Conservation (phyloP, 1,140 invertebrate species). For the Muscidifurax raptorellus region DNA sequence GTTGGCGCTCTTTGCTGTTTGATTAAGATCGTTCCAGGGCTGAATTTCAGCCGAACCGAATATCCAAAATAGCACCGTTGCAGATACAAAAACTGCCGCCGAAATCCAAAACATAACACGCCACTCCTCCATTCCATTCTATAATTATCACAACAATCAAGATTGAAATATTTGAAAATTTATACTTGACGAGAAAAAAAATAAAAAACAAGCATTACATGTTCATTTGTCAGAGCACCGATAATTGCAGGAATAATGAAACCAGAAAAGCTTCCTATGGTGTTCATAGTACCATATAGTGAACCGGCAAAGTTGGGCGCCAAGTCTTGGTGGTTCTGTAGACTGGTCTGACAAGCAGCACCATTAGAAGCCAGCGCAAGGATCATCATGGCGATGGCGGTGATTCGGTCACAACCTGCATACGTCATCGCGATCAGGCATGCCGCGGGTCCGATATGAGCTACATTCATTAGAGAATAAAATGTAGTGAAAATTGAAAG, state of each 20-base stretch:
- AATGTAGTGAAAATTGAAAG: background rate
- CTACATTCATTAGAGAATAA: conserved; percentile 64
- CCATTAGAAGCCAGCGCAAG: conserved; percentile 88
- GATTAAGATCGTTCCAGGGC: conserved; percentile 78
- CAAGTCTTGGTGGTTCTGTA: conserved; percentile 90
- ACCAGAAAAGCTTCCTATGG: conserved; percentile 83
- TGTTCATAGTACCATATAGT: conserved; percentile 85
- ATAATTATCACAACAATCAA: conserved; percentile 29
- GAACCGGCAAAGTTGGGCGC: conserved; percentile 88
- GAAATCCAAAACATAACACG: conserved; percentile 86
- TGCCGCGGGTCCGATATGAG: conserved; percentile 83
- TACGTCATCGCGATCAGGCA: conserved; percentile 81
- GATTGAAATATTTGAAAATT: background rate
- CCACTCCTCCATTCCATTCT: conserved; percentile 88
- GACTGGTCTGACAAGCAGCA: conserved; percentile 87
- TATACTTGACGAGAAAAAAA: conserved; percentile 32
- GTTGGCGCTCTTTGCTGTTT: conserved; percentile 27
- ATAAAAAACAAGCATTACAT: conserved; percentile 71
- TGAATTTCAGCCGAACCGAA: conserved; percentile 82
- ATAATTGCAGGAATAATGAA: conserved; percentile 85
- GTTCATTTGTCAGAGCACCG: conserved; percentile 80
- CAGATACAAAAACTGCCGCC: conserved; percentile 81
- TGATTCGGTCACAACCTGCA: conserved; percentile 79
- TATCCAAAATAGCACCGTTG: conserved; percentile 81
- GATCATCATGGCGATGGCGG: conserved; percentile 82